A percentile compares a stretch with the other conserved stretches of the same genome.
phyloP scores from a whole-genome alignment of 1,140 invertebrate species.

The Meloidogyne exigua region DNA sequence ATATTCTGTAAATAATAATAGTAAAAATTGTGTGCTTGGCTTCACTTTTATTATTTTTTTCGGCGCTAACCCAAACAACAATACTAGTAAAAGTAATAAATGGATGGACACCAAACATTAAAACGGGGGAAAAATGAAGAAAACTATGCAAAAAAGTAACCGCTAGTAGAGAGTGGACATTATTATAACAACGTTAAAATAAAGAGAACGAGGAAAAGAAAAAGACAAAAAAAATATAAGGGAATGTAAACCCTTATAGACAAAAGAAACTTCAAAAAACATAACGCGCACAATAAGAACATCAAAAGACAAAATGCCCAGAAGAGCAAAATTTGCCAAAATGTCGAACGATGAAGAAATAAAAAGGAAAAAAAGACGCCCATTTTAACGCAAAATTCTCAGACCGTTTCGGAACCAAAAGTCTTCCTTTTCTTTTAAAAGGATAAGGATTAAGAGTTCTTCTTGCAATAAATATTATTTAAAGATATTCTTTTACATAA shows the following conservation, averaged over 20 bases:
- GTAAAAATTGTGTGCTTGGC: background rate
- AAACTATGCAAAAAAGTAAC: background rate
- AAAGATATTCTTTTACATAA: too few relatives aligned
- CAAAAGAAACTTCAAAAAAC: too few relatives aligned
- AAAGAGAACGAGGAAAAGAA: background rate
- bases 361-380: too few relatives aligned
- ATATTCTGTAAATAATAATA: background rate
- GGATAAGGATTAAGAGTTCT: too few relatives aligned
- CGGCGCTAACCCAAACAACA: too few relatives aligned
- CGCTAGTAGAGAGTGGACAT: background rate
- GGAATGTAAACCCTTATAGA: too few relatives aligned
- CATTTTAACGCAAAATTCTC: too few relatives aligned
- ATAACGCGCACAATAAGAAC: too few relatives aligned
- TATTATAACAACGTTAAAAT: background rate
- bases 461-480: too few relatives aligned
- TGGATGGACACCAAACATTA: background rate
- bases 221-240: background rate
- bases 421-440: too few relatives aligned
- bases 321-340: background rate
- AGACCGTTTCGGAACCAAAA: too few relatives aligned
- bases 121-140: background rate
- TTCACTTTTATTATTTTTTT: background rate
- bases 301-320: background rate
- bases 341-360: too few relatives aligned
- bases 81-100: background rate